Evolutionary conservation across 2,113 vertebrate genomes (phyloP).

Genomic region (Calidris pygmaea): DNA sequence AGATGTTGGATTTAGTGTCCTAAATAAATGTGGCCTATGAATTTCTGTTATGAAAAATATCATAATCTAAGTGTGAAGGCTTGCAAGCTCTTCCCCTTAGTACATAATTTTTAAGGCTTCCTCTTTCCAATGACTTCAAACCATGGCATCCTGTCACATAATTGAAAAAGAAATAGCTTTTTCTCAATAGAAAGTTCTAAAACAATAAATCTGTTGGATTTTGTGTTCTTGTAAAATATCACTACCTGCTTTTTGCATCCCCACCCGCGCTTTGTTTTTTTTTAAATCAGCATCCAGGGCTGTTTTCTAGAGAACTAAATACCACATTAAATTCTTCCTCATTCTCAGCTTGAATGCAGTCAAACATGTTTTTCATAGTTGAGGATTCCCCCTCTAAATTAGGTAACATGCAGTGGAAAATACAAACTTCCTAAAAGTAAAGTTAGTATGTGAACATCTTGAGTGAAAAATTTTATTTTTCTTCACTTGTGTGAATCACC

Average conservation of each 20-base stretch:
- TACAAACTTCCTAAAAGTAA: neutral
- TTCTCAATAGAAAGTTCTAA: neutral
- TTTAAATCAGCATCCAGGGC: neutral
- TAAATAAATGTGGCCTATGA: neutral
- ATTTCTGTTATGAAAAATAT: neutral
- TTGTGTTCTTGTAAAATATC: neutral
- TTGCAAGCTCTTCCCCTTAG: neutral
- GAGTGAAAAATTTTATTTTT: neutral
- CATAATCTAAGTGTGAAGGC: neutral
- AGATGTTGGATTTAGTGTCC: neutral
- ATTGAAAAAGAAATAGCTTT: neutral
- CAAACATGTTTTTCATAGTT: neutral
- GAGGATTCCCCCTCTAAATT: neutral
- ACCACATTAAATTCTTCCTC: neutral
- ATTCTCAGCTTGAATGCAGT: neutral
- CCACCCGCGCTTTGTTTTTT: rapidly evolving
- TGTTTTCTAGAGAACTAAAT: neutral
- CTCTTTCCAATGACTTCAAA: neutral
- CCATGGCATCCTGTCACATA: neutral
- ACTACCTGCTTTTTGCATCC: neutral
- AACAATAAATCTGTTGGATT: neutral
- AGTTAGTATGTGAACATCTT: neutral
- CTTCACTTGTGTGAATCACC: neutral
- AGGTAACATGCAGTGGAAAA: neutral
- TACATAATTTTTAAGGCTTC: neutral